Conservation (phyloP, 1,140 invertebrate genomes). For the Geopemphigus sp. region DNA sequence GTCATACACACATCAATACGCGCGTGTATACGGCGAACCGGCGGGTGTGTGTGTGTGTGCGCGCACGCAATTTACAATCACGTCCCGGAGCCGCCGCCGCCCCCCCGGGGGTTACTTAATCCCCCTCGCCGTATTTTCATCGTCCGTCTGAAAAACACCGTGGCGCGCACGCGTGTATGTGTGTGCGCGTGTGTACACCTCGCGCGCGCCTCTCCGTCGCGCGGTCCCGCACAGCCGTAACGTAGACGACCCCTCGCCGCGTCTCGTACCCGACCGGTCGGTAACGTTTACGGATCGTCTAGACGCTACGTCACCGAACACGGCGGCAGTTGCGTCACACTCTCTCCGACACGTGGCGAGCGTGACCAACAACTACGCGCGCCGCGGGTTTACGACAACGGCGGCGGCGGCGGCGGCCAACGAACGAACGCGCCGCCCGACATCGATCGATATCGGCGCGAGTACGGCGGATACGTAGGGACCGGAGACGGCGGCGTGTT, state of each 20-base stretch:
- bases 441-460: constrained; percentile 1
- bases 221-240: not conserved
- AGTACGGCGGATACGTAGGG: not conserved
- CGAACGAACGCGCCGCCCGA: not conserved
- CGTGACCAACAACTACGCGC: constrained; percentile 32
- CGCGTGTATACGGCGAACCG: too few relatives aligned
- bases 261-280: not conserved
- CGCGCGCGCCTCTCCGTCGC: not conserved
- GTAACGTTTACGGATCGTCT: constrained; percentile 37
- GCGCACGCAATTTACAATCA: constrained; percentile 22
- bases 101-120: too few relatives aligned
- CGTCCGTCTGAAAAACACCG: not conserved
- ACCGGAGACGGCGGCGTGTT: too few relatives aligned
- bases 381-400: not conserved
- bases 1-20: constrained; percentile 36
- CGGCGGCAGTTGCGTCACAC: constrained; percentile 44
- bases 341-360: constrained; percentile 37
- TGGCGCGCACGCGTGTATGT: not conserved
- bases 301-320: constrained; percentile 42
- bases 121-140: too few relatives aligned
- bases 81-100: constrained; percentile 24
- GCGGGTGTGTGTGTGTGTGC: too few relatives aligned
- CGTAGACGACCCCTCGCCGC: not conserved
- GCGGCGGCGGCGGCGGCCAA: not conserved
- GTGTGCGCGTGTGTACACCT: not conserved